Evolutionary conservation across 2,888 invertebrate genomes (phyloP).

Genomic region (Syrphus vitripennis): DNA sequence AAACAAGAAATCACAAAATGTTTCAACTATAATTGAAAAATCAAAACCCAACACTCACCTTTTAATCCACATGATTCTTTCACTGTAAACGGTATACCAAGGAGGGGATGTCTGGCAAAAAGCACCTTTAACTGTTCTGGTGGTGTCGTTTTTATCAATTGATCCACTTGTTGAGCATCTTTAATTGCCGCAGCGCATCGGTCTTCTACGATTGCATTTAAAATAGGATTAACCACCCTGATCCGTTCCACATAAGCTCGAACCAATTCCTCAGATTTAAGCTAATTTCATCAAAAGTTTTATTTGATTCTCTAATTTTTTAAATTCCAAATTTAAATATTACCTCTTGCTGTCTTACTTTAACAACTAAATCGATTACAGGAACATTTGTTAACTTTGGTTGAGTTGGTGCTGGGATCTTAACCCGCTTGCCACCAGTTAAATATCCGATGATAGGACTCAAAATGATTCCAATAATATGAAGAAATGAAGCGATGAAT

Average conservation of each 20-base stretch:
- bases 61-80: slow-evolving; percentile 90
- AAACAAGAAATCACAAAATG: too few species aligned
- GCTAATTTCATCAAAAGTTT: slow-evolving; percentile 78
- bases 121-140: slow-evolving; percentile 70
- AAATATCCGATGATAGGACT: slow-evolving; percentile 55
- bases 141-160: slow-evolving; percentile 73
- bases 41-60: slow-evolving; percentile 82
- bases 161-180: slow-evolving; percentile 85
- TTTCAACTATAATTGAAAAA: too few species aligned
- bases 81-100: slow-evolving; percentile 91
- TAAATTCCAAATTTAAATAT: slow-evolving; percentile 26
- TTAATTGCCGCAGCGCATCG: slow-evolving; percentile 85
- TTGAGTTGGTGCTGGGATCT: slow-evolving; percentile 66
- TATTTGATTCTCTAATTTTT: background rate
- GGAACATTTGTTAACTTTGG: slow-evolving; percentile 72
- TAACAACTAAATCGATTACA: slow-evolving; percentile 72
- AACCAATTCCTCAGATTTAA: slow-evolving; percentile 84
- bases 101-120: slow-evolving; percentile 84
- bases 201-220: slow-evolving; percentile 88
- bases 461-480: slow-evolving; percentile 65
- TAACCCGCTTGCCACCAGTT: slow-evolving; percentile 44
- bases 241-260: slow-evolving; percentile 85
- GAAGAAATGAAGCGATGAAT: slow-evolving; percentile 61
- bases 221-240: slow-evolving; percentile 84
- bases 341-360: slow-evolving; percentile 74